Percentiles rank a stretch among this genome's conserved stretches.
phyloP scores from a whole-genome alignment of 2,888 invertebrate species.

The Andrena dorsata region DNA sequence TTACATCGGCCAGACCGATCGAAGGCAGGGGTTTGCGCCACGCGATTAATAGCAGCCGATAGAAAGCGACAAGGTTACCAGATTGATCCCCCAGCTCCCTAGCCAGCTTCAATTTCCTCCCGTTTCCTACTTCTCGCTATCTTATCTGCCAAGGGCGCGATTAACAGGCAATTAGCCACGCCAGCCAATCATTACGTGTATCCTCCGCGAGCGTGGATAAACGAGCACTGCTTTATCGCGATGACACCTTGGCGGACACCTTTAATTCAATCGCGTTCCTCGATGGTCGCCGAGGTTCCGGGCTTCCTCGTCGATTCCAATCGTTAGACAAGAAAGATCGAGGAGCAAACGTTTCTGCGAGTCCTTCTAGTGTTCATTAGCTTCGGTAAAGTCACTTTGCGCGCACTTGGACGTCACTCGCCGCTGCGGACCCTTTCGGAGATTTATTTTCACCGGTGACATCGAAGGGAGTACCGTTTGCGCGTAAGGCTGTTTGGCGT shows the following conservation, averaged over 20 bases:
- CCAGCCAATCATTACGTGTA: not conserved
- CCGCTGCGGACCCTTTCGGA: not conserved
- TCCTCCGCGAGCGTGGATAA: not conserved
- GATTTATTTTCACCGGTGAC: not conserved
- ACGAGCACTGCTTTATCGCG: not conserved
- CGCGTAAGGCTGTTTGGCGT: not conserved
- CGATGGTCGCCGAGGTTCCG: conserved; percentile 7
- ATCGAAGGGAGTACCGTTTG: not conserved
- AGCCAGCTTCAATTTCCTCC: not conserved
- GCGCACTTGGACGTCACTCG: conserved; percentile 4
- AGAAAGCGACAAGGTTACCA: conserved; percentile 7
- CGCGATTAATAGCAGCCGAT: conserved; percentile 20
- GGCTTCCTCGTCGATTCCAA: not conserved
- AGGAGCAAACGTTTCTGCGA: not conserved
- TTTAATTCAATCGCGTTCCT: not conserved
- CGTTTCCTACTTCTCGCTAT: conserved; percentile 7
- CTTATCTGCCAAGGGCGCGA: conserved; percentile 40
- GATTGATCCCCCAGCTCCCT: conserved; percentile 22
- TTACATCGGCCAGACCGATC: conserved; percentile 25
- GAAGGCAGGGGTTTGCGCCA: not conserved
- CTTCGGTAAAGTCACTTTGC: not conserved
- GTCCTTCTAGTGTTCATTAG: not conserved
- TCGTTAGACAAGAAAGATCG: not conserved
- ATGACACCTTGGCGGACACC: not conserved
- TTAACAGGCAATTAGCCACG: conserved; percentile 43